Evolutionary conservation across 2,113 vertebrate genomes (phyloP).

Genomic region (Limanda limanda): DNA sequence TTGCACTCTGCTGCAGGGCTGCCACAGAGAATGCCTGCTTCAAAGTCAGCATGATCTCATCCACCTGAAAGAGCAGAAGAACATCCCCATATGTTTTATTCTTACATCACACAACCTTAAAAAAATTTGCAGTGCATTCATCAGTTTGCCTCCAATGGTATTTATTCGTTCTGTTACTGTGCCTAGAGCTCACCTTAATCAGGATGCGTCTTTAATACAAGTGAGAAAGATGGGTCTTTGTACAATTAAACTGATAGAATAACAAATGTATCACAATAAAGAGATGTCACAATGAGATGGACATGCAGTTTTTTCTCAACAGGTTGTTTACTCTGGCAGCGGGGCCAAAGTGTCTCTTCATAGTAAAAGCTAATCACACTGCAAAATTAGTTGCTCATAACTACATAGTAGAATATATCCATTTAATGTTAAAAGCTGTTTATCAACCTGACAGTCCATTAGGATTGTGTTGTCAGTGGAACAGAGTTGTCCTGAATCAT

Average conservation of each 20-base stretch:
- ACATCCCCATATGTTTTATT: background rate
- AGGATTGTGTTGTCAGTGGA: background rate
- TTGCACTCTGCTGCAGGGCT: slow-evolving; percentile 88
- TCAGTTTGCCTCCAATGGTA: background rate
- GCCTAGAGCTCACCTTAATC: too few relatives aligned
- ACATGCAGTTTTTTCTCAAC: too few relatives aligned
- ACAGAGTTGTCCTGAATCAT: slow-evolving; percentile 17
- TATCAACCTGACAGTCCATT: slow-evolving; percentile 22
- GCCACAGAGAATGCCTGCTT: slow-evolving; percentile 97
- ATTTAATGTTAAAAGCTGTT: background rate
- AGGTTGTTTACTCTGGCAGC: too few relatives aligned
- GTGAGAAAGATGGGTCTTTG: too few relatives aligned
- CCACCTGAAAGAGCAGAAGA: slow-evolving; percentile 83
- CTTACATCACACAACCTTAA: too few relatives aligned
- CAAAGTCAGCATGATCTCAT: slow-evolving; percentile 98
- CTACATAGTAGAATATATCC: background rate
- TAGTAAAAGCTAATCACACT: too few relatives aligned
- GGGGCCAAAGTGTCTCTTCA: too few relatives aligned
- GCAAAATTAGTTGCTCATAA: too few relatives aligned
- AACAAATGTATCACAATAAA: too few relatives aligned
- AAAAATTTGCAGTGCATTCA: background rate
- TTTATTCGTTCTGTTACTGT: background rate
- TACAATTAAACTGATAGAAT: too few relatives aligned
- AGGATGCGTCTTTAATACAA: too few relatives aligned
- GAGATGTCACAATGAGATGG: too few relatives aligned